A percentile compares a stretch with the other conserved stretches of the same genome.
These are phyloP conservation scores for Mactra quadrangularis DNA, from an alignment of 1,140 invertebrate species.

Conservation along the genomic window DNA sequence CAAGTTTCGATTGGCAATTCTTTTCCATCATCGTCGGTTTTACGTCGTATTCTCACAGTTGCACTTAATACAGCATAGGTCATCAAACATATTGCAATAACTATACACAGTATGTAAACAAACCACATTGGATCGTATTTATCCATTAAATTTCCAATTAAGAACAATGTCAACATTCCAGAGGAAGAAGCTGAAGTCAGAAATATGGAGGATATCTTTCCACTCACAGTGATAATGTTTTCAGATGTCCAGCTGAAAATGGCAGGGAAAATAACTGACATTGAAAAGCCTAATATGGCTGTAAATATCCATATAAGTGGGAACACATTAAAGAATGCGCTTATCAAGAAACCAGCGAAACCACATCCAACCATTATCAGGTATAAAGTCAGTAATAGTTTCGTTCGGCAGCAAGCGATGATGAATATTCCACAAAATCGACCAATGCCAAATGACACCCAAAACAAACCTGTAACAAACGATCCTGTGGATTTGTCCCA, in stretches of 20 bases:
- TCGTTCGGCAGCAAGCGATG: neutral
- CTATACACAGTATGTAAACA: constrained; percentile 30
- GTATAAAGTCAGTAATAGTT: constrained; percentile 6
- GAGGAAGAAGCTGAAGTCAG: constrained; percentile 17
- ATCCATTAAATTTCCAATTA: constrained; percentile 58
- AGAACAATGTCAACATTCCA: constrained; percentile 1
- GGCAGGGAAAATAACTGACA: constrained; percentile 51
- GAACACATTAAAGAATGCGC: neutral
- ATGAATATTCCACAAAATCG: constrained; percentile 53
- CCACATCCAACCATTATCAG: neutral
- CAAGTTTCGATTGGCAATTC: too few relatives aligned
- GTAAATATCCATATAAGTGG: constrained; percentile 49
- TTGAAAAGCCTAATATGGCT: constrained; percentile 37
- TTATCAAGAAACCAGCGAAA: constrained; percentile 8
- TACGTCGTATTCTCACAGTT: too few relatives aligned
- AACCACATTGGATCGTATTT: constrained; percentile 52
- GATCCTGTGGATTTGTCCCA: constrained; percentile 45
- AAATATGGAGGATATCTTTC: constrained; percentile 34
- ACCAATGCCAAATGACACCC: constrained; percentile 37
- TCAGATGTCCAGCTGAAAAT: constrained; percentile 53
- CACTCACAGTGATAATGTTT: constrained; percentile 26
- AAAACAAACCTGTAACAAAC: constrained; percentile 25
- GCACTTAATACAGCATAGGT: neutral
- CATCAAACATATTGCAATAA: constrained; percentile 1
- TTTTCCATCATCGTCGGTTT: too few relatives aligned